A percentile compares a stretch with the other conserved stretches of the same genome.
Evolutionary conservation across 2,888 invertebrate species (phyloP).

Genomic region (Nasonovia ribisnigri): DNA sequence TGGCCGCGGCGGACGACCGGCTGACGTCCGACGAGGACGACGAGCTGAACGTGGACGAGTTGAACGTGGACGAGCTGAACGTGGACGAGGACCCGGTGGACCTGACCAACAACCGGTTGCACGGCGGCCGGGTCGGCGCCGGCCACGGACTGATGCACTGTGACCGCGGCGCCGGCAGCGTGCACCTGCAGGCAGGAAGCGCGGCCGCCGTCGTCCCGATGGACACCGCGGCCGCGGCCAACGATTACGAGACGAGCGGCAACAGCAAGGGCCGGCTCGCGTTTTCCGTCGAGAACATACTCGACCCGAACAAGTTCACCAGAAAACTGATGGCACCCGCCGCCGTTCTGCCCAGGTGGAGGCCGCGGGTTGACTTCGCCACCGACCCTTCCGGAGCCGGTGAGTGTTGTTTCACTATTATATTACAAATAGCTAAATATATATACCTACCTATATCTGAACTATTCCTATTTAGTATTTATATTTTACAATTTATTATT

Average conservation of each 20-base stretch:
- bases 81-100: slow-evolving; percentile 71
- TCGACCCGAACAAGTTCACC: slow-evolving; percentile 92
- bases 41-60: slow-evolving; percentile 67
- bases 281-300: slow-evolving; percentile 90
- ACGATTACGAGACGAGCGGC: slow-evolving; percentile 65
- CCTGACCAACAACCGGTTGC: slow-evolving; percentile 71
- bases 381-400: slow-evolving; percentile 66
- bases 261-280: slow-evolving; percentile 74
- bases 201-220: slow-evolving; percentile 61
- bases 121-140: slow-evolving; percentile 66
- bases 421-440: background rate
- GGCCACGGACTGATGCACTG: slow-evolving; percentile 68
- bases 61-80: slow-evolving; percentile 68
- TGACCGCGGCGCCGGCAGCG: slow-evolving; percentile 67
- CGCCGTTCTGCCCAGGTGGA: slow-evolving; percentile 67
- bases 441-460: too few species aligned
- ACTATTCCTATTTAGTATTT: too few species aligned
- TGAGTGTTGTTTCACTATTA: slow-evolving; percentile 50
- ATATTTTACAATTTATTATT: too few species aligned
- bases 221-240: slow-evolving; percentile 67
- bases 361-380: slow-evolving; percentile 67
- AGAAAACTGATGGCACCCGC: slow-evolving; percentile 72
- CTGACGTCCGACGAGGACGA: slow-evolving; percentile 66
- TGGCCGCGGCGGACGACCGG: slow-evolving; percentile 58
- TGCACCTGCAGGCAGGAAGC: background rate